Evolutionary conservation across 2,113 vertebrate species (phyloP).

Genomic region (Mionectes macconnelli): DNA sequence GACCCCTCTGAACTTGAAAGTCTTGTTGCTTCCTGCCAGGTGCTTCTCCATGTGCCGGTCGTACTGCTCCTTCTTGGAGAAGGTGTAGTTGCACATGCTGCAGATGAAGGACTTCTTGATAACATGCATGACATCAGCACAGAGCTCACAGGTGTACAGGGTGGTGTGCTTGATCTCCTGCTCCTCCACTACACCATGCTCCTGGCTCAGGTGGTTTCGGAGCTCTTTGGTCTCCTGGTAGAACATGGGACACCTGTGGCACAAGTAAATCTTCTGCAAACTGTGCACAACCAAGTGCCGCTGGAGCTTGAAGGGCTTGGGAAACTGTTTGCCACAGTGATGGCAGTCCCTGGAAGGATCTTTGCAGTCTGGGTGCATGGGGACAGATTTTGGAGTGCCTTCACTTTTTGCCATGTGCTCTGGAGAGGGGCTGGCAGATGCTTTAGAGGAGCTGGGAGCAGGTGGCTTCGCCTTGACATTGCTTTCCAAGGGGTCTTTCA

Average conservation of each 20-base stretch:
- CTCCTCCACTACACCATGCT: constrained; percentile 80
- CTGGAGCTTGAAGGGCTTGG: constrained; percentile 98
- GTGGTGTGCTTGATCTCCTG: constrained; percentile 91
- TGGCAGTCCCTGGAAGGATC: constrained; percentile 97
- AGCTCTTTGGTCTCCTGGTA: constrained; percentile 88
- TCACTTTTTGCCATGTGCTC: constrained; percentile 76
- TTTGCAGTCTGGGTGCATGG: constrained; percentile 92
- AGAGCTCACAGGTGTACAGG: constrained; percentile 93
- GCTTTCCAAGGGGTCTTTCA: constrained; percentile 61
- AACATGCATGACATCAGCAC: constrained; percentile 93
- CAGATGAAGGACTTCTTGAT: constrained; percentile 97
- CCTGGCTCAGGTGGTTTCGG: constrained; percentile 84
- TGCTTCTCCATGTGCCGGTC: constrained; percentile 99
- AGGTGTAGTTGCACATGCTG: constrained; percentile 98
- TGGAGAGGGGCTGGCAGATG: constrained; percentile 30
- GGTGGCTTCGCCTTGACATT: constrained; percentile 59
- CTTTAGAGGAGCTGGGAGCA: constrained; percentile 2
- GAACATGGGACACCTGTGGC: constrained; percentile 89
- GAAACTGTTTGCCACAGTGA: constrained; percentile 97
- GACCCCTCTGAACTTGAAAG: constrained; percentile 89
- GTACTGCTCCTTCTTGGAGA: constrained; percentile 96
- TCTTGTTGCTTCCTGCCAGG: constrained; percentile 81
- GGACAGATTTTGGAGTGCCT: constrained; percentile 68
- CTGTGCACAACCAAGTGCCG: constrained; percentile 96
- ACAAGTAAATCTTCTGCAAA: constrained; percentile 92